Base-by-base conservation (phyloP, 30 jellyfish, hydroid and myxozoan species). In the Aurelia coerulea region DNA sequence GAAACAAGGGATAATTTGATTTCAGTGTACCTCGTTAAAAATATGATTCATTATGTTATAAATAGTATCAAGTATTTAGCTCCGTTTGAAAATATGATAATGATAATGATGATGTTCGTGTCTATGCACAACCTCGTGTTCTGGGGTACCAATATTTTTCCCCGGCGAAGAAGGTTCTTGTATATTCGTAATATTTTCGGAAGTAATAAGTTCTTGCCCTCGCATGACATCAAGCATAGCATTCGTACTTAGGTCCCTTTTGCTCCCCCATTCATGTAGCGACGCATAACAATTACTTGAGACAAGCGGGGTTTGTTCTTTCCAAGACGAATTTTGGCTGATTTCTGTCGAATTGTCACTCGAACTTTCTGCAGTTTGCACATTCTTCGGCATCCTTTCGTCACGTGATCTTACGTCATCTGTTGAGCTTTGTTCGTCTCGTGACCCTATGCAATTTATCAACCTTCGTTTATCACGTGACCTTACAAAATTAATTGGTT, bases 21-120 rank as follows among this genome's bases (percentile, higher is more conserved):
- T 46, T 46, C 56, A 46, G 56, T 46, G 56, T 46, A 46, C 56
- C 56, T 46, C 56, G 56, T 46, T 46, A 46, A 46, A 37, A 46
- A 65, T 79, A 79, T 79, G 66, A 79, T 19, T 41, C 65, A 65
- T 42, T 58, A 79, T 79, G 80, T 65, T 79, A 79, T 79, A 79
- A 79, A 79, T 79, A 79, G 51, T 46, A 75, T 52, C 53, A 58
- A 23, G 41, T 13, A 62, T 42, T 65, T 79, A 79, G 74, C 89
- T 79, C 37, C 87, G 92, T 60, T 73, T 70, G 76, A 68, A 68
- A 62, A 74, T 73, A 73, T 84, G 84, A 71, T 84, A 74, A 73
- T 84, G 92, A 73, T 84, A 84, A 84, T 84, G 92, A 62, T 84
- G 79, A 42, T 84, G 92, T 62, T 84, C 92, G 79, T 84, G 92